These are phyloP conservation scores for Aselliscus stoliczkanus DNA, from an alignment of 2,797 vertebrate species.

Conservation along the genomic window DNA sequence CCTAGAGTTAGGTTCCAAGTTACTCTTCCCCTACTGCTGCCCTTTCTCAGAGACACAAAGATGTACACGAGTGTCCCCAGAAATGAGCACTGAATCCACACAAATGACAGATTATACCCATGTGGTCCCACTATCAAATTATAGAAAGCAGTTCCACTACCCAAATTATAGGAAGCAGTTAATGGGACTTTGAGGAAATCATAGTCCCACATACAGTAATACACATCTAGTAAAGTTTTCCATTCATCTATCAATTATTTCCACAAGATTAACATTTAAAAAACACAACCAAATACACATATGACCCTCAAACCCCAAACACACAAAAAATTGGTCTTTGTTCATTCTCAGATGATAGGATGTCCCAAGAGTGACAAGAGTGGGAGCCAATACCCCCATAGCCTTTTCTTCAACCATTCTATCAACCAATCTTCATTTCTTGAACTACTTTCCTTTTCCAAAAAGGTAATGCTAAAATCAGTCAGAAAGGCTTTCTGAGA, in stretches of 20 bases:
- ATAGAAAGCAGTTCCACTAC: constrained; percentile 43
- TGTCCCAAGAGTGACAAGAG: constrained; percentile 39
- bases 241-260: constrained; percentile 72
- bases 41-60: neutral
- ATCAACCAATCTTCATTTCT: constrained; percentile 45
- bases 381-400: neutral
- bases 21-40: neutral
- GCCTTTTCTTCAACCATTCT: constrained; percentile 56
- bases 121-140: constrained; percentile 21
- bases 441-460: constrained; percentile 30
- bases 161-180: constrained; percentile 36
- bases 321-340: constrained; percentile 49
- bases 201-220: neutral
- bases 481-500: constrained; percentile 91
- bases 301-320: neutral
- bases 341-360: constrained; percentile 47
- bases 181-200: constrained; percentile 28
- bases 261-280: constrained; percentile 70
- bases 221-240: constrained; percentile 46
- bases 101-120: constrained; percentile 13
- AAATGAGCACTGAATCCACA: neutral
- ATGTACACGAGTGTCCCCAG: neutral
- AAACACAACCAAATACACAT: constrained; percentile 63
- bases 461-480: constrained; percentile 74
- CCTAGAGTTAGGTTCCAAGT: neutral